Base-by-base conservation (phyloP, 2,888 invertebrate genomes). In the Pyralis farinalis region DNA sequence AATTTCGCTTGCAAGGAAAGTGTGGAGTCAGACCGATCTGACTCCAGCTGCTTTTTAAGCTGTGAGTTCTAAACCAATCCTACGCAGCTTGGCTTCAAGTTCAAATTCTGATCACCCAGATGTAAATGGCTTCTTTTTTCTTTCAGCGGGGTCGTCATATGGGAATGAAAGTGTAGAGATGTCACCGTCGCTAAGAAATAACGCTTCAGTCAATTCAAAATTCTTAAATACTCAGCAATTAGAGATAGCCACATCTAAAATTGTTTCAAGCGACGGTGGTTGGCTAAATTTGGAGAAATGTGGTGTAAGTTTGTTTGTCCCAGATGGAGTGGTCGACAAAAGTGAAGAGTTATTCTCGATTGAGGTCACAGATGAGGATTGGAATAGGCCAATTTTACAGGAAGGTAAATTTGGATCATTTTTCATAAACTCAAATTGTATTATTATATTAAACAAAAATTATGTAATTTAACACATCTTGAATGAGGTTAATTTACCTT, bases 311-410 rank as follows among this genome's bases (percentile, higher is more conserved):
- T 87, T 98, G 56, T 94, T 95, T 20, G 91, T 98, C 38, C 97
- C 98, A 34, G 97, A 98, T 74, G 95, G 96, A 50, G 95, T 97
- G 0, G 91, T 98, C n/a, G 93, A 94, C 11, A 93, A 95, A 60
- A 93, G 94, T 7, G 92, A 94, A 43, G 96, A 96, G 71, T 93
- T 97, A 68, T 92, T 98, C 45, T 97, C 96, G 56, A 85, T 98
- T 49, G 96, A 97, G 50, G 94, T 98, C 42, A 92, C 97, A 37
- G 94, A 96, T 66, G 97, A 98, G 68, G 97, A 97, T 71, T 95
- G 95, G 81, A 97, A 96, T 74, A 91, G 96, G 63, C 97, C 98
- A 28, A 92, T 93, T 73, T 86, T 97, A 54, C 92, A 93, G 70
- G 96, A 94, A 90, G 91, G 94, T 75, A 63, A 65, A 12, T 11